Conservation (phyloP, 2,888 invertebrate species). For the Trilocha varians region DNA sequence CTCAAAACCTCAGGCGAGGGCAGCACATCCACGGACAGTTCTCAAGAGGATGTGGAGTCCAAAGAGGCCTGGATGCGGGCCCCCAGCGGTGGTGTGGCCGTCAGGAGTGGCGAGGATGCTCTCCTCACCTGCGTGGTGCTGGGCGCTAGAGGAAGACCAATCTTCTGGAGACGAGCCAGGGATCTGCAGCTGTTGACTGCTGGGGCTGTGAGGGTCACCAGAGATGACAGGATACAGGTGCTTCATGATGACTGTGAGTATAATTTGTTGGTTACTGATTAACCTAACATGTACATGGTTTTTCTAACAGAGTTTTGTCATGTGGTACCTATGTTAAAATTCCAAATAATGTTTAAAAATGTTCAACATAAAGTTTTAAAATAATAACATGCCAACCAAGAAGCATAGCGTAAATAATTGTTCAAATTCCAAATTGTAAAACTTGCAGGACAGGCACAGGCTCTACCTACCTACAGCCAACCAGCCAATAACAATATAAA, state of each 20-base stretch:
- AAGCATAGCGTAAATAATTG: too few relatives aligned
- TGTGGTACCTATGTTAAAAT: too few relatives aligned
- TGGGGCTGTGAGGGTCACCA: constrained; percentile 81
- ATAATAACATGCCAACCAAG: too few relatives aligned
- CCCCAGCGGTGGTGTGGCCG: constrained; percentile 49
- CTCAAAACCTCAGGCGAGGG: constrained; percentile 34
- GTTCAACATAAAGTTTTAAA: too few relatives aligned
- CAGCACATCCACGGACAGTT: constrained; percentile 42
- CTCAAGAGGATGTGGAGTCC: constrained; percentile 45
- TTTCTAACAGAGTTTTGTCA: too few relatives aligned
- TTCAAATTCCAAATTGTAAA: too few relatives aligned
- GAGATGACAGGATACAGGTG: constrained; percentile 80
- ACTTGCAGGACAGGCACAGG: too few relatives aligned
- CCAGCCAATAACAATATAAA: too few relatives aligned
- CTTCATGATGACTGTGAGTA: constrained; percentile 84
- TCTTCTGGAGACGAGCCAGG: constrained; percentile 83
- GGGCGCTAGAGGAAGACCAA: constrained; percentile 79
- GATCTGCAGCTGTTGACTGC: constrained; percentile 82
- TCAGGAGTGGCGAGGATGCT: constrained; percentile 80
- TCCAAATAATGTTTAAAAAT: too few relatives aligned
- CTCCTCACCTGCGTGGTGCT: constrained; percentile 86
- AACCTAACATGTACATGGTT: too few relatives aligned
- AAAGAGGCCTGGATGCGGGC: constrained; percentile 55
- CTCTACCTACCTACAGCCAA: too few relatives aligned
- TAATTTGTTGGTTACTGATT: background rate